Evolutionary conservation across 37 sponge, comb jelly and placozoan genomes (phyloP), one percentile per base, ranked within the genome.

Genomic region (Spongilla lacustris): DNA sequence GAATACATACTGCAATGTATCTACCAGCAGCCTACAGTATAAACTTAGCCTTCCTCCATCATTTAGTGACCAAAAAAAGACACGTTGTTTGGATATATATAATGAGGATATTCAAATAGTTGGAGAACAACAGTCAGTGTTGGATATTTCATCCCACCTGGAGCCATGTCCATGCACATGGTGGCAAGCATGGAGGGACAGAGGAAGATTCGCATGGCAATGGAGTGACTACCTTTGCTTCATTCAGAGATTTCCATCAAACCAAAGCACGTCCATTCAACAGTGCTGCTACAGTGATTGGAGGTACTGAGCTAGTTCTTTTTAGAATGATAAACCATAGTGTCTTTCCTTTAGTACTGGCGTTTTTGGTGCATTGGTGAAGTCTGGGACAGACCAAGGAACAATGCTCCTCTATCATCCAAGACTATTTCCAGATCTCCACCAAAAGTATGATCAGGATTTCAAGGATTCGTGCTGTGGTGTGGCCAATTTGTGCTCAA

Each of bases 401-500:
- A 75, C 82, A 34, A 22, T 82, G 24, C 75, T 81, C 41, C 74
- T 66, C 69, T 68, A 38, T 71, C 67, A 74, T 66, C 83, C 89
- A 13, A 19, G 12, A 8, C 50, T 24, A 29, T 58, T 33, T 37
- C 58, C 71, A 12, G 66, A 50, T 13, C 24, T 14, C 0, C 69
- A 69, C 25, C 31, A 50, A 24, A 30, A 30, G 66, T 66, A 77
- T 83, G 88, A 87, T 37, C 36, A 49, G 27, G 88, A 73, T 4
- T 84, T 85, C 23, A 69, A 33, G n/a, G 50, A 83, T 3, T 50
- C 36, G 14, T 93, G 93, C 74, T 89, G 89, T 85, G 73, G 22
- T 34, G 33, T 41, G 21, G 67, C 78, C 22, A 81, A 76, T 22
- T 26, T 81, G 48, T 92, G 92, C 73, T 69, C 79, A 25, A 48